These are phyloP conservation scores for Drosophila leontia DNA, from an alignment of 1,140 invertebrate genomes.

Conservation along the genomic window DNA sequence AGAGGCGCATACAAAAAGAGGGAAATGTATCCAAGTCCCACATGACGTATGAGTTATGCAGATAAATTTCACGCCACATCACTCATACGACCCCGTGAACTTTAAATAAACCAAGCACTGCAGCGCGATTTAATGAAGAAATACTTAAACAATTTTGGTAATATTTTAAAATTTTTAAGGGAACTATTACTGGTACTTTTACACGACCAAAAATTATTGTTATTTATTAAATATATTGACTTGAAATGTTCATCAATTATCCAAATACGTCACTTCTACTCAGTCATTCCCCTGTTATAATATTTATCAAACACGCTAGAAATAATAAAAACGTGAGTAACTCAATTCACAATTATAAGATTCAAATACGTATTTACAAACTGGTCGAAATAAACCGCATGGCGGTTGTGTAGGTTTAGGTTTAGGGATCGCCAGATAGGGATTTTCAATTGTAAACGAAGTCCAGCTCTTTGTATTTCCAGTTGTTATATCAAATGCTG, in stretches of 20 bases:
- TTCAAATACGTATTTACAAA: not conserved
- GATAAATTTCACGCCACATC: constrained; percentile 68
- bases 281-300: too few species aligned
- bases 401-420: not conserved
- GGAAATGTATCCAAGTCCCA: constrained; percentile 44
- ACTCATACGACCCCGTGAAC: constrained; percentile 54
- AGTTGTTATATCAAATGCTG: not conserved
- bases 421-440: too few species aligned
- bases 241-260: too few species aligned
- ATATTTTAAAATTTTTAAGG: too few species aligned
- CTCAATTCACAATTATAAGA: too few species aligned
- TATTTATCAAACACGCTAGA: not conserved
- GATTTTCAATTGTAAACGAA: not conserved
- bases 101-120: constrained; percentile 56
- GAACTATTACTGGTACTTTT: too few species aligned
- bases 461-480: not conserved
- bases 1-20: constrained; percentile 9
- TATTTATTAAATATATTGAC: too few species aligned
- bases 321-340: not conserved
- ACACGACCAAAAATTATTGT: too few species aligned
- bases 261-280: too few species aligned
- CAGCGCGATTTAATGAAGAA: constrained; percentile 29
- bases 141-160: not conserved
- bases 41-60: constrained; percentile 76
- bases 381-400: not conserved